A percentile compares a stretch with the other conserved stretches of the same genome.
Conservation (phyloP, 2,113 vertebrate genomes). For the Alethe castanea region DNA sequence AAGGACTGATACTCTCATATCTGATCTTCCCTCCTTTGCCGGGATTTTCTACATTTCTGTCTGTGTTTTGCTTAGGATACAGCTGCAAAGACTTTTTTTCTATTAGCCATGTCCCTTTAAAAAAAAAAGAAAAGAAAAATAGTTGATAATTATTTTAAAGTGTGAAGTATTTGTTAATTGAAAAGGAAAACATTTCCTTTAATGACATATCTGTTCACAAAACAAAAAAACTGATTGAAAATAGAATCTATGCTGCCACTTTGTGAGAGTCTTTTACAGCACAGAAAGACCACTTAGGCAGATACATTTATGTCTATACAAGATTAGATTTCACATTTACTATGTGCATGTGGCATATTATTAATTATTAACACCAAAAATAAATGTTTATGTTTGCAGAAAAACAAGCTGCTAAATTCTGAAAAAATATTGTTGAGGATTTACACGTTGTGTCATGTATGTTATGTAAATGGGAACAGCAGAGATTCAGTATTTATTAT, state of each 20-base stretch:
- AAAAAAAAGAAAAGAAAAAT: no score
- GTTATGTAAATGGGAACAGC: slow-evolving; percentile 30
- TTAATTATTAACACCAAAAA: slow-evolving; percentile 64
- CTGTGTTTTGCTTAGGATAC: not conserved
- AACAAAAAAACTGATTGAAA: slow-evolving; percentile 25
- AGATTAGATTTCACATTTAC: slow-evolving; percentile 47
- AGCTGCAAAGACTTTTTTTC: not conserved
- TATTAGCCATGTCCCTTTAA: not conserved
- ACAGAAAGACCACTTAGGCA: slow-evolving; percentile 51
- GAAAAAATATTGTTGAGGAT: slow-evolving; percentile 57
- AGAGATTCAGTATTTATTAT: slow-evolving; percentile 32
- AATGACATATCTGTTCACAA: slow-evolving; percentile 9
- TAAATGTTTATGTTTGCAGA: slow-evolving; percentile 53
- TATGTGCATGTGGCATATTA: slow-evolving; percentile 50
- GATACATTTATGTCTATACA: slow-evolving; percentile 21
- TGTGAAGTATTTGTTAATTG: slow-evolving; percentile 2
- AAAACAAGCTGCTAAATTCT: slow-evolving; percentile 61
- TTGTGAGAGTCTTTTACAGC: slow-evolving; percentile 23
- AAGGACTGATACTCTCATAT: not conserved
- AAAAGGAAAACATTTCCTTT: not conserved
- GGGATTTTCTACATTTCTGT: not conserved
- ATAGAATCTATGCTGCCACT: not conserved
- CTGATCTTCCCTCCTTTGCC: not conserved
- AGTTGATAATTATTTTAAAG: not conserved
- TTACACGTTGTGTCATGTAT: slow-evolving; percentile 53